Base-by-base conservation (phyloP, 2,888 invertebrate genomes). In the Crepidodera aurea region DNA sequence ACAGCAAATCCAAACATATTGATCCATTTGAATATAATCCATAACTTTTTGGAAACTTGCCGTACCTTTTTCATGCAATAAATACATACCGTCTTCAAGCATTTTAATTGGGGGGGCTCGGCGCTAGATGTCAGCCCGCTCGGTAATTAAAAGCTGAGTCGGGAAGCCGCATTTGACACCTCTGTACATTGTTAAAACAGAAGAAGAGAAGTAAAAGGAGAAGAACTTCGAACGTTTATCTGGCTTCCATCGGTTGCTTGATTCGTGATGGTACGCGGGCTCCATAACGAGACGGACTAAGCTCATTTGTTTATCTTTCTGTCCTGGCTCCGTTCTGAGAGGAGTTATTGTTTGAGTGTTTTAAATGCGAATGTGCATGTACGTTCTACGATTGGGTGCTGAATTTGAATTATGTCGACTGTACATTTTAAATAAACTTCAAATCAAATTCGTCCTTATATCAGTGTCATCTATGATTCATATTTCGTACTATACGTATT, bases 121-220 rank as follows among this genome's bases (percentile, higher is more conserved):
- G 77, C 75, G 78, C 78, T 77, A 77, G 77, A 79, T 78, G 79
- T 78, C 79, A 78, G 78, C 42, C 40, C 42, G 5, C 72, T 72
- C 71, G 75, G 78, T 80, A 81, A 81, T 81, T 81, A 81, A 81
- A 80, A 79, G 79, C 67, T 77, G 76, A 75, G 76, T 74, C 75
- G 78, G 77, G 79, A 78, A 79, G 79, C 78, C 75, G 73, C 72
- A 75, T 80, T 79, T 80, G 80, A 81, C 81, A 81, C 81, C 81
- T 81, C 75, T 71, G 77, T 79, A 79, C 79, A 79, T 79, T 79
- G 79, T 80, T 79, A 79, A 64, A 63, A 59, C 42, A 54, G 54
- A 42, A 54, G 54, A 54, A 54, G 42, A 54, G 54, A 54, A 44
- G 54, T 29, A 53, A 40, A 53, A 54, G 42, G 40, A 53, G 53